Evolutionary conservation across 2,888 invertebrate species (phyloP).

Genomic region (Nomada ferruginata): DNA sequence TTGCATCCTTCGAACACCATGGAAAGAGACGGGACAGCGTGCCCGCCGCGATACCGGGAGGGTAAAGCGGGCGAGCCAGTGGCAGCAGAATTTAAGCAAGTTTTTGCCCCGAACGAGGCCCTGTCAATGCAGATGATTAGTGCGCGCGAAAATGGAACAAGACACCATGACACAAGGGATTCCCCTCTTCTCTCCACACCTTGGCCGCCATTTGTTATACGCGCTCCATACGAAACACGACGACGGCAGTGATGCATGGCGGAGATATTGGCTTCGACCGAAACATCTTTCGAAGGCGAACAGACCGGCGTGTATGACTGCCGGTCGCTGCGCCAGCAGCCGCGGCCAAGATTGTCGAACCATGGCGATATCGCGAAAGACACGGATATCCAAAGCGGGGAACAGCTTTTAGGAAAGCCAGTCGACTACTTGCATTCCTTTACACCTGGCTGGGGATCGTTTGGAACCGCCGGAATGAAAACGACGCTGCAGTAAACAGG

Average conservation of each 20-base stretch:
- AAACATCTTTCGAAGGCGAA: slow-evolving; percentile 68
- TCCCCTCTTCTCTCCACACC: slow-evolving; percentile 65
- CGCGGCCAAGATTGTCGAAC: slow-evolving; percentile 60
- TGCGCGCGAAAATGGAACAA: slow-evolving; percentile 79
- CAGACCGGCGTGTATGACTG: slow-evolving; percentile 23
- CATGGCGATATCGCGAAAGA: slow-evolving; percentile 66
- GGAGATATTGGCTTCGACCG: slow-evolving; percentile 72
- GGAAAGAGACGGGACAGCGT: slow-evolving; percentile 51
- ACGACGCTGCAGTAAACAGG: not conserved
- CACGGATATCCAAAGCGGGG: slow-evolving; percentile 59
- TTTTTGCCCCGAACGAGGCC: slow-evolving; percentile 77
- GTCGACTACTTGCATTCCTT: slow-evolving; percentile 54
- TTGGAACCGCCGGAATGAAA: not conserved
- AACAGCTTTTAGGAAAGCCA: slow-evolving; percentile 52
- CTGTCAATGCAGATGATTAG: slow-evolving; percentile 81
- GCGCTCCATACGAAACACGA: slow-evolving; percentile 71
- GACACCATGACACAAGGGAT: slow-evolving; percentile 74
- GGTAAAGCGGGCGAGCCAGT: slow-evolving; percentile 65
- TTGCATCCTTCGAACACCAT: slow-evolving; percentile 76
- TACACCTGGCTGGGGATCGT: slow-evolving; percentile 30
- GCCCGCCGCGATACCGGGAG: slow-evolving; percentile 43
- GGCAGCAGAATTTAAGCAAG: slow-evolving; percentile 79
- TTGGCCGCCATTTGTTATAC: slow-evolving; percentile 73
- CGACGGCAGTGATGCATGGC: slow-evolving; percentile 76
- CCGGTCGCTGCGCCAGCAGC: slow-evolving; percentile 57